Conservation (phyloP, 2,888 invertebrate genomes). For the Cremastinae sp. region DNA sequence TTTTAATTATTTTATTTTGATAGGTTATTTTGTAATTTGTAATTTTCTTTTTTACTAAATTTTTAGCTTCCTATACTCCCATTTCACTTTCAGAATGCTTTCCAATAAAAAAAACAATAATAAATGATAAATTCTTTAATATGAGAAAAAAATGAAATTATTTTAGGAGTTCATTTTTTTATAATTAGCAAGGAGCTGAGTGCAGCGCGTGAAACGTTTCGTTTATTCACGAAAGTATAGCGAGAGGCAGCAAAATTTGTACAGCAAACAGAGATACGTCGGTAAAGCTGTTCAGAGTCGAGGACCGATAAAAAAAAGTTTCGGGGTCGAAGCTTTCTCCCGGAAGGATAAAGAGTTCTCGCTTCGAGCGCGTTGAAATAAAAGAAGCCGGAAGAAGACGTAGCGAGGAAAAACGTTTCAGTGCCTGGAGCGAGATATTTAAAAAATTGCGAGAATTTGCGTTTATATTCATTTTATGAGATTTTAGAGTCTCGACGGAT, state of each 20-base stretch:
- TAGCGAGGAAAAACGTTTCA: conserved; percentile 5
- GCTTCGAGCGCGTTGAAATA: conserved; percentile 33
- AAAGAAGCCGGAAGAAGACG: conserved; percentile 25
- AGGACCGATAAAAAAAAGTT: conserved; percentile 26
- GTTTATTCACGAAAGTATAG: conserved; percentile 55
- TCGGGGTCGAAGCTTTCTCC: conserved; percentile 34
- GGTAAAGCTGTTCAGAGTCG: conserved; percentile 22
- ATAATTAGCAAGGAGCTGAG: too few species aligned
- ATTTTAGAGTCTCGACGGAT: conserved; percentile 19
- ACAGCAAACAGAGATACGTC: conserved; percentile 68
- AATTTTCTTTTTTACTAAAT: too few species aligned
- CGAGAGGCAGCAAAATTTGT: conserved; percentile 55
- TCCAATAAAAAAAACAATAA: too few species aligned
- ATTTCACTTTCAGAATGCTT: too few species aligned
- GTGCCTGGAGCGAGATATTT: conserved; percentile 20
- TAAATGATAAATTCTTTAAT: too few species aligned
- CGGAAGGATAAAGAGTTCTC: conserved; percentile 21
- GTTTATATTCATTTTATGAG: conserved; percentile 42
- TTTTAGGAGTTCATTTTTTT: too few species aligned
- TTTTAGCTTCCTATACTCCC: too few species aligned
- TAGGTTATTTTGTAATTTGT: too few species aligned
- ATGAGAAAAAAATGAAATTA: too few species aligned
- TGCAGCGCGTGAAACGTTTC: too few species aligned
- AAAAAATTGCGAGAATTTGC: conserved; percentile 43
- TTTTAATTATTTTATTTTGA: too few species aligned